Conservation (phyloP, 2,113 vertebrate species). For the Siniperca knerii region DNA sequence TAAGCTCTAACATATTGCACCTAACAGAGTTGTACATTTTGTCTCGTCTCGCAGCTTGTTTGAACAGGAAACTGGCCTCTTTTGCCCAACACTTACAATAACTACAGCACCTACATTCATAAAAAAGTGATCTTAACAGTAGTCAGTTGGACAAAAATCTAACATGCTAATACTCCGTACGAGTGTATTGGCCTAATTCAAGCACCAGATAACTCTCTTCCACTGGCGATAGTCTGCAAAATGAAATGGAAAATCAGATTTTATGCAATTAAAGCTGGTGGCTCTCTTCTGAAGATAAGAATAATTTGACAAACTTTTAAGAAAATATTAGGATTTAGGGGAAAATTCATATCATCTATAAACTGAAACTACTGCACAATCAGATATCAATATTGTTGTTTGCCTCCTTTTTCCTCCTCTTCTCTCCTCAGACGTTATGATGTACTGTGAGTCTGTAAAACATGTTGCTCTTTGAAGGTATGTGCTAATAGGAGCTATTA, state of each 20-base stretch:
- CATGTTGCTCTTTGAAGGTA: constrained; percentile 75
- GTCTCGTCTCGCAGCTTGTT: neutral
- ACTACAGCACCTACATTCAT: neutral
- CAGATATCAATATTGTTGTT: neutral
- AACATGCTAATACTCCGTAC: neutral
- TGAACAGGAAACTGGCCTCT: neutral
- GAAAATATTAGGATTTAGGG: neutral
- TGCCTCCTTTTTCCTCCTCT: neutral
- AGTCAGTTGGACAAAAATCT: neutral
- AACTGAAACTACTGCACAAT: neutral
- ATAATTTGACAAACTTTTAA: neutral
- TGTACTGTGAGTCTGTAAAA: constrained; percentile 76
- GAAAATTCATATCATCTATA: no score
- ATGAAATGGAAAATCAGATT: neutral
- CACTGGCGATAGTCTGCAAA: neutral
- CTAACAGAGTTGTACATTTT: neutral
- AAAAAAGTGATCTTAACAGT: neutral
- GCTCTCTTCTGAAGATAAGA: neutral
- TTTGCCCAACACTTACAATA: no score
- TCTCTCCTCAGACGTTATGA: constrained; percentile 52
- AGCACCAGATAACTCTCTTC: neutral
- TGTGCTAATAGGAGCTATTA: constrained; percentile 80
- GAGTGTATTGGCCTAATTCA: neutral
- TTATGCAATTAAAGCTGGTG: neutral
- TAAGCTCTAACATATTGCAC: no score